Conservation (phyloP, 2,888 invertebrate genomes). For the Lepidocyrtoides sp. region DNA sequence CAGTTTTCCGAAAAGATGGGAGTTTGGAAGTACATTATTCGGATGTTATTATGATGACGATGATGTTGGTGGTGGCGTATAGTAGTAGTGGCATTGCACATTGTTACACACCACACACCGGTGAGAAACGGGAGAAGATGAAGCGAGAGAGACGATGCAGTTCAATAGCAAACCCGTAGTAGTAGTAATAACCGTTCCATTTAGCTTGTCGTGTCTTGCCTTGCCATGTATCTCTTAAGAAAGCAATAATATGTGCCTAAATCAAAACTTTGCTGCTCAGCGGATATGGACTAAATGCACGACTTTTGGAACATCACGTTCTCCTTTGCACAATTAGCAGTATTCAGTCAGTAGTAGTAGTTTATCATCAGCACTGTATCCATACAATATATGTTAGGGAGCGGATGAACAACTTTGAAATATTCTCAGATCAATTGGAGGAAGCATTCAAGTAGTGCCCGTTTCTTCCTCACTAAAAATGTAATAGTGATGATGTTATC, state of each 20-base stretch:
- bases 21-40: constrained; percentile 19
- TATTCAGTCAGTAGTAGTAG: constrained; percentile 15
- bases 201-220: constrained; percentile 21
- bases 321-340: background rate
- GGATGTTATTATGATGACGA: background rate
- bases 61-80: background rate
- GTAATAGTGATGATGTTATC: background rate
- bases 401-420: constrained; percentile 61
- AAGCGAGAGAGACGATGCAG: background rate
- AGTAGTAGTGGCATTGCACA: constrained; percentile 9
- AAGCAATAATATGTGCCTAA: background rate
- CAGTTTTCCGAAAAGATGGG: background rate
- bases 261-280: background rate
- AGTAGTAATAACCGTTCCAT: constrained; percentile 16
- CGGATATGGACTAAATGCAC: background rate
- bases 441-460: constrained; percentile 37
- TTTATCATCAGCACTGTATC: background rate
- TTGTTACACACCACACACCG: background rate
- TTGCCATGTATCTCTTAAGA: too few relatives aligned
- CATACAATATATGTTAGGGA: background rate
- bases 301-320: background rate
- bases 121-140: constrained; percentile 21
- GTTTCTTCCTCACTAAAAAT: background rate
- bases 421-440: constrained; percentile 44
- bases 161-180: constrained; percentile 26